Percentiles rank a stretch among this genome's conserved stretches.
phyloP scores from a whole-genome alignment of 2,797 vertebrate genomes.

The Rachycentron canadum region DNA sequence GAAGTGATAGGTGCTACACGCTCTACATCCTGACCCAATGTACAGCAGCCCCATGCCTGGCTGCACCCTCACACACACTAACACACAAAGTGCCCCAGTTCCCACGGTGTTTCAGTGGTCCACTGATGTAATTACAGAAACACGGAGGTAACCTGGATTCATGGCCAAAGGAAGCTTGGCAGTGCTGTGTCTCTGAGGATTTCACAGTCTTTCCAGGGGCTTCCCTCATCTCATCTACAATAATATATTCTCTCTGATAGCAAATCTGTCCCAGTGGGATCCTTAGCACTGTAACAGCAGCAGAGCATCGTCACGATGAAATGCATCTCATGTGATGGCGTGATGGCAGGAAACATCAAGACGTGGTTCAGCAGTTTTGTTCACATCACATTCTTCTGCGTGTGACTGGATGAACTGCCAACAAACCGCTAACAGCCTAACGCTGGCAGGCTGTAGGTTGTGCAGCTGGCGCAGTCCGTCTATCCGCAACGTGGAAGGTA shows the following conservation, averaged over 20 bases:
- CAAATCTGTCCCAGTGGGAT: slow-evolving; percentile 44
- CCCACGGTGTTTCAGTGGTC: slow-evolving; percentile 49
- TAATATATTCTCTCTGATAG: slow-evolving; percentile 30
- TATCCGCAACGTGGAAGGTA: slow-evolving; percentile 10
- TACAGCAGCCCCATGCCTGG: not conserved
- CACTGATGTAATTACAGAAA: slow-evolving; percentile 52
- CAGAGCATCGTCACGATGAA: slow-evolving; percentile 37
- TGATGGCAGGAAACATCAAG: slow-evolving; percentile 13
- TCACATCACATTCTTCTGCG: not conserved
- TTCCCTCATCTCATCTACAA: slow-evolving; percentile 16
- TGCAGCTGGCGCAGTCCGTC: slow-evolving; percentile 24
- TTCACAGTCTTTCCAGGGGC: slow-evolving; percentile 25
- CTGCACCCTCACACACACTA: slow-evolving; percentile 6
- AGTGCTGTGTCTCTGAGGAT: slow-evolving; percentile 36
- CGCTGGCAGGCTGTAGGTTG: slow-evolving; percentile 2
- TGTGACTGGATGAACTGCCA: not conserved
- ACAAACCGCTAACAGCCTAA: slow-evolving; percentile 4
- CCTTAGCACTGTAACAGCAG: slow-evolving; percentile 5
- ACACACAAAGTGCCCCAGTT: slow-evolving; percentile 32
- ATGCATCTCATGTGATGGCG: slow-evolving; percentile 20
- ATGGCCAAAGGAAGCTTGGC: slow-evolving; percentile 9
- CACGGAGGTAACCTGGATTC: slow-evolving; percentile 47
- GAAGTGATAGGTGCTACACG: not conserved
- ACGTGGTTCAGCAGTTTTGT: not conserved
- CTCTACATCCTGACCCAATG: not conserved